Evolutionary conservation across 2,888 invertebrate genomes (phyloP), one percentile per base, ranked within the genome.

Genomic region (Diaperis boleti): DNA sequence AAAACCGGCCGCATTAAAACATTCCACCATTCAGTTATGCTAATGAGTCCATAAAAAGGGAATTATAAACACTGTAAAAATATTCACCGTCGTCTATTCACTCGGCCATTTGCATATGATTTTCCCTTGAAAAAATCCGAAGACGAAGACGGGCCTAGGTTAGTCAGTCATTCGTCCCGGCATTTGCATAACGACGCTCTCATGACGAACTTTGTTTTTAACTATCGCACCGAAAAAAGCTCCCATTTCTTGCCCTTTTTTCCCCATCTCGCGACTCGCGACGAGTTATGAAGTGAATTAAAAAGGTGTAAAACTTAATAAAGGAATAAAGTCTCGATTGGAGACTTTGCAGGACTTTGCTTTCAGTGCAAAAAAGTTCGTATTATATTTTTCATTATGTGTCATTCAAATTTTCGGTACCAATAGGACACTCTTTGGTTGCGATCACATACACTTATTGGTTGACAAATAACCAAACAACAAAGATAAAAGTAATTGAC

Each of bases 11-110:
- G 69, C 71, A 69, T 70, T 72, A 71, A 71, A 70, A 69, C 70
- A 72, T 74, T 72, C 41, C 65, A 69, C 74, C 74, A 74, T 78
- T 77, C 79, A 76, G 76, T 78, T 79, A 81, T 81, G 80, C 77
- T 79, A 81, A 81, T 80, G 66, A 76, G 74, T 67, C 74, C 74
- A 77, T 80, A 80, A 80, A 80, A 80, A 79, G 76, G 76, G 76
- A 80, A 81, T 81, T 80, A 81, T 80, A 80, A 81, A 81, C 81
- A 80, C 79, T 79, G 80, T 78, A 77, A 80, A 81, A 81, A 81
- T 81, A 81, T 81, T 80, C 81, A 78, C 78, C 79, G 78, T 75
- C 78, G 78, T 75, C 78, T 76, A 79, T 77, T 78, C 78, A 72
- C 73, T 74, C 74, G 69, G 76, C 78, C 78, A 80, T 81, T 81